These are phyloP conservation scores for Perognathus longimembris DNA, from an alignment of 2,113 vertebrate species.

Conservation along the genomic window DNA sequence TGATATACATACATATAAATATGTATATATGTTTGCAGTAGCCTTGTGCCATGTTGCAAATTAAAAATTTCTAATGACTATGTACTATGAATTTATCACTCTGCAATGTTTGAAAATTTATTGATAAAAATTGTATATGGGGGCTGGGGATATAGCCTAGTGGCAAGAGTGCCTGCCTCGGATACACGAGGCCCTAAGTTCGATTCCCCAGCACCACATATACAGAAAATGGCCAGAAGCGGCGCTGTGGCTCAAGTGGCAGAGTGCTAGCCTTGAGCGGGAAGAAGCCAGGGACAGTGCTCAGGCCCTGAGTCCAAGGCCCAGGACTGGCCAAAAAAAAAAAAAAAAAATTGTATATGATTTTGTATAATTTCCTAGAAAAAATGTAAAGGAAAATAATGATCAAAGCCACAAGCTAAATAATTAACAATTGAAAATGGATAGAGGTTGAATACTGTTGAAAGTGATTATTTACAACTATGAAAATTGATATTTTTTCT, in stretches of 20 bases:
- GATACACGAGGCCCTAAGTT: too few relatives aligned
- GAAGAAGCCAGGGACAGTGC: too few relatives aligned
- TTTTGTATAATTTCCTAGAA: conserved; percentile 10
- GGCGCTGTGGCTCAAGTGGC: too few relatives aligned
- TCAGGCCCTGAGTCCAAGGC: too few relatives aligned
- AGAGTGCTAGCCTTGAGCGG: too few relatives aligned
- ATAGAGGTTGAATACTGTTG: not conserved
- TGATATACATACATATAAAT: not conserved
- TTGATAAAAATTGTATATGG: not conserved
- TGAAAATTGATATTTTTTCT: too few relatives aligned
- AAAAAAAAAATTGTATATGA: not conserved
- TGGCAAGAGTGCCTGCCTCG: too few relatives aligned
- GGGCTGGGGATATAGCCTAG: too few relatives aligned
- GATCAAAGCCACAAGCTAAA: not conserved
- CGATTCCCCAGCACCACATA: too few relatives aligned
- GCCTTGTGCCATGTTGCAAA: not conserved
- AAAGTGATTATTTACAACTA: too few relatives aligned
- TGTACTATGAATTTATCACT: not conserved
- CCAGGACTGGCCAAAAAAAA: too few relatives aligned
- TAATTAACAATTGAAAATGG: not conserved
- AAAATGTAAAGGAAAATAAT: not conserved
- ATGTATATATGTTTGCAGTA: not conserved
- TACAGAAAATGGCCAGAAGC: too few relatives aligned
- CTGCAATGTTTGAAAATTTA: conserved; percentile 21
- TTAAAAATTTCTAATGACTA: not conserved